Base-by-base conservation (phyloP, 1,140 invertebrate genomes). In the Luehdorfia chinensis region DNA sequence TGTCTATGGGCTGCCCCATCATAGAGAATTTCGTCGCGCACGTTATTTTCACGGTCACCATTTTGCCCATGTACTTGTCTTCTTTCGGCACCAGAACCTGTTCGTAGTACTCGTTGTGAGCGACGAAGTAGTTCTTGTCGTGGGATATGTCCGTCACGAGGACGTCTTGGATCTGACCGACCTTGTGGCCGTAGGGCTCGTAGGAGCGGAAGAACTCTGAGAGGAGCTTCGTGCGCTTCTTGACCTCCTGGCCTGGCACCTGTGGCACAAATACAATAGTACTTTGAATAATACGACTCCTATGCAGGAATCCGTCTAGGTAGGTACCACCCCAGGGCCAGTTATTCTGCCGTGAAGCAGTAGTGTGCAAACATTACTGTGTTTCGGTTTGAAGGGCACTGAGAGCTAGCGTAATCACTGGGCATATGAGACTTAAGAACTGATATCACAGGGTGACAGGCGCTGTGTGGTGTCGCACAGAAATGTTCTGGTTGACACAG, bases 21-120 rank as follows among this genome's bases (percentile, higher is more conserved):
- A 98, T 94, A 47, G 92, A 97, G 84, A 97, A 94, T 85, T 98
- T 98, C 0, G 90, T 92, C 0, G 93, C 90, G 33, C 90, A 88
- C 0, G 88, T 87, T 13, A 98, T 95, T 66, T 90, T 88, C 0
- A 98, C 96, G 16, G 89, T 90, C 0, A 98, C 87, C 69, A 93
- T 90, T 75, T 95, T 94, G 0, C 97, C 97, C 89, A 98, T 90
- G 11, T 92, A 90, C 59, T 92, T 88, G 4, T 93, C 87, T 13
- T 91, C 87, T 84, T 94, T 94, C 0, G 95, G 94, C 0, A 98
- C 89, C 23, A 98, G 79, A 2, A 98, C 93, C 89, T 99, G 98
- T 79, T 99, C 96, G 76, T 99, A 99, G 70, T 87, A 95, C 75
- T 98, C 96, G 83, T 99, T 99, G 83, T 99, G 98, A 0, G 92